Percentiles rank a stretch among this genome's conserved stretches.
Conservation (phyloP, 2,888 invertebrate genomes). For the Megalurothrips usitatus region DNA sequence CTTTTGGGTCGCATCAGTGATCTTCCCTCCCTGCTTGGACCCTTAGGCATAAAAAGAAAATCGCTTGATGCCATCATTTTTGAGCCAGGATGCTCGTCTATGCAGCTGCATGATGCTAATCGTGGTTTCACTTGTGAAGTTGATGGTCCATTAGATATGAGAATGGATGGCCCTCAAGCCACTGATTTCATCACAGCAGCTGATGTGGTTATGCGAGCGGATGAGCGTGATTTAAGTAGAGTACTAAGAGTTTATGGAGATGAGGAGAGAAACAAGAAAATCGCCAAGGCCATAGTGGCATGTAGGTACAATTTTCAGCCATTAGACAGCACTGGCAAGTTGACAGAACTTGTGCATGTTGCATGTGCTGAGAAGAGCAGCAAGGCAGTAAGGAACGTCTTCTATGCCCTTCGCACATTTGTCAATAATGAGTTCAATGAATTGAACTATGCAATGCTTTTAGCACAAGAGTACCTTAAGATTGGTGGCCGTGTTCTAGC, state of each 20-base stretch:
- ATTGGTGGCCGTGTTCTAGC: conserved; percentile 72
- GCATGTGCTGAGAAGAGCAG: conserved; percentile 62
- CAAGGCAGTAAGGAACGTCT: conserved; percentile 86
- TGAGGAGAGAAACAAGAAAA: conserved; percentile 79
- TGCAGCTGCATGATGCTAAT: conserved; percentile 78
- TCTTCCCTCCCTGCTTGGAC: conserved; percentile 61
- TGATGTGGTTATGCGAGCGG: conserved; percentile 75
- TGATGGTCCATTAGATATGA: conserved; percentile 90
- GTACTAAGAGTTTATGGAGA: conserved; percentile 91
- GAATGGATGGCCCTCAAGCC: conserved; percentile 79
- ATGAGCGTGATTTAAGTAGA: conserved; percentile 70
- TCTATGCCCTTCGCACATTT: conserved; percentile 90
- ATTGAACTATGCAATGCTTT: conserved; percentile 77
- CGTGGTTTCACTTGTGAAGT: conserved; percentile 82
- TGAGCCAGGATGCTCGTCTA: conserved; percentile 92
- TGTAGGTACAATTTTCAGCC: conserved; percentile 64
- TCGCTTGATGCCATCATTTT: conserved; percentile 83
- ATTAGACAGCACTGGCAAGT: conserved; percentile 75
- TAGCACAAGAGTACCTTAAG: conserved; percentile 73
- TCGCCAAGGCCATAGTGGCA: conserved; percentile 79
- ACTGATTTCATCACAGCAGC: conserved; percentile 75
- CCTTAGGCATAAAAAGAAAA: conserved; percentile 55
- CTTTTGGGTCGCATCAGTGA: conserved; percentile 85
- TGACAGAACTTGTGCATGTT: conserved; percentile 68
- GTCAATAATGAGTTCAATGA: conserved; percentile 96